phyloP scores from a whole-genome alignment of 2,113 vertebrate species.

The Haliaeetus leucogaster region DNA sequence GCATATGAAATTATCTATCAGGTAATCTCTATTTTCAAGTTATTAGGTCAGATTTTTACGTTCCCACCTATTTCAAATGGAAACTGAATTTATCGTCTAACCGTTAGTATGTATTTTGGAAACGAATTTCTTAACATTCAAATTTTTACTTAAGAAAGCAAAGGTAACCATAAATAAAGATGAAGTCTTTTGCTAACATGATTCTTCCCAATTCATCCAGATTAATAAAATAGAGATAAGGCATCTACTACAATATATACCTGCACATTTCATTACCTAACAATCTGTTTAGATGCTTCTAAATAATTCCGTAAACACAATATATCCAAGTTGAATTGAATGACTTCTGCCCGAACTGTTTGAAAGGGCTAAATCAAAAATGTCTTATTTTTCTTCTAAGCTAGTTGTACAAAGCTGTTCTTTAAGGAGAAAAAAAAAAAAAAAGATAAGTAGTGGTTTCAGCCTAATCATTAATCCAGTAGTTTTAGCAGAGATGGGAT shows the following conservation, averaged over 20 bases:
- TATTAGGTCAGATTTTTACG: background rate
- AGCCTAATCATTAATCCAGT: background rate
- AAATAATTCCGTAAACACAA: background rate
- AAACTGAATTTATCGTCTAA: background rate
- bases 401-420: background rate
- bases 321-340: background rate
- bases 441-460: background rate
- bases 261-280: background rate
- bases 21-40: background rate
- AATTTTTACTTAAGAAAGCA: background rate
- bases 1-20: background rate
- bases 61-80: background rate
- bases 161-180: background rate
- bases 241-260: background rate
- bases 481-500: background rate
- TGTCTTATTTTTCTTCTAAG: background rate
- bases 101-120: background rate
- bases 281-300: background rate
- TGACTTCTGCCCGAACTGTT: background rate
- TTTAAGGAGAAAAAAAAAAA: background rate
- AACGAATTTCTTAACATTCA: background rate
- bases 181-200: background rate
- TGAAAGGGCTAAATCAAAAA: background rate
- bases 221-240: background rate
- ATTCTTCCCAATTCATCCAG: background rate